Conservation (phyloP, 1,140 invertebrate species). For the Papilio polyxenes region DNA sequence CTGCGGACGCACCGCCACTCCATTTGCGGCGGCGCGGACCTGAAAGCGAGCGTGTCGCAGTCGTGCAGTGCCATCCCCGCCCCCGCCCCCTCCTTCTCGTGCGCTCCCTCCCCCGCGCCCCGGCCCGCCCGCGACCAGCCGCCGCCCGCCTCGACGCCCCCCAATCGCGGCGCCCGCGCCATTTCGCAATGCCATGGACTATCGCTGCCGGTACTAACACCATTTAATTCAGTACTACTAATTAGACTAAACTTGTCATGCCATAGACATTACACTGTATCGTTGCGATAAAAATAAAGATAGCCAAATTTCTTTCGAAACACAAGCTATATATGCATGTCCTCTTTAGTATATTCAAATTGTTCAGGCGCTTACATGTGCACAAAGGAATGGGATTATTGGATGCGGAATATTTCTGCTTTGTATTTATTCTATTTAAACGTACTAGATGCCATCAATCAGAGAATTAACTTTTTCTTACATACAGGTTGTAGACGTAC, state of each 20-base stretch:
- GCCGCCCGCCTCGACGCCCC: constrained; percentile 64
- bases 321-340: constrained; percentile 49
- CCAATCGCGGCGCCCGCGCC: constrained; percentile 71
- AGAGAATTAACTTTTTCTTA: background rate
- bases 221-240: constrained; percentile 78
- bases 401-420: constrained; percentile 4
- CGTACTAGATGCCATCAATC: background rate
- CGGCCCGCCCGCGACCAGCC: constrained; percentile 57
- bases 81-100: constrained; percentile 42
- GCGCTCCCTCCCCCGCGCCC: constrained; percentile 45
- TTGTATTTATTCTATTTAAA: background rate
- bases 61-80: constrained; percentile 33
- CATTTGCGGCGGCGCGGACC: constrained; percentile 59
- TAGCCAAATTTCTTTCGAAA: constrained; percentile 40
- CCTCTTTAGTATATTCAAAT: constrained; percentile 26
- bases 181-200: constrained; percentile 78
- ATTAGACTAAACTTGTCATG: constrained; percentile 66
- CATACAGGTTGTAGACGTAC: constrained; percentile 90
- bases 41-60: constrained; percentile 43
- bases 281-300: constrained; percentile 3
- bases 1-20: constrained; percentile 62
- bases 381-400: constrained; percentile 34
- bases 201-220: constrained; percentile 81
- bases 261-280: constrained; percentile 45
- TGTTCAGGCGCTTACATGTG: constrained; percentile 36